Evolutionary conservation across 2,797 vertebrate genomes (phyloP), one percentile per base, ranked within the genome.

Genomic region (Merluccius polli): DNA sequence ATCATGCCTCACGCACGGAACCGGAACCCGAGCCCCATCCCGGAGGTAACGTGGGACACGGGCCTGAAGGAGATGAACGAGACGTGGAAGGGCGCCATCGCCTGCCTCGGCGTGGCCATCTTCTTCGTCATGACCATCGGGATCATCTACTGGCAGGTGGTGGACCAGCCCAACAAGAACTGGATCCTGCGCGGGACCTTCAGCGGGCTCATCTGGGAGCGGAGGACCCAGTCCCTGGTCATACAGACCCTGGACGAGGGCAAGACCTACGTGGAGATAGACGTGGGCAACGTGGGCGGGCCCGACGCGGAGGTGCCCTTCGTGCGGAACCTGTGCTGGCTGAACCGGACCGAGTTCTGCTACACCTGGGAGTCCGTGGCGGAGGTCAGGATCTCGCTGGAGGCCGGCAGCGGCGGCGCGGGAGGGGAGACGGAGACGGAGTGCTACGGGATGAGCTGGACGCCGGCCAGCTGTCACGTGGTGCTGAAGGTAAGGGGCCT

Each of bases 121-220:
- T 97, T 98, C 91, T 97, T 97, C 69, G 92, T 96, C 68, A 96
- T 98, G 96, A 97, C 96, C 78, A 97, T 97, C 73, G 96, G 96
- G 82, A 97, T 97, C 89, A 97, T 98, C 81, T 97, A 97, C 79
- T 97, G 96, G 96, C 96, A 98, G 94, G 96, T 97, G 32, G 92
- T 96, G 92, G 96, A 98, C 92, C 95, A 96, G 94, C 83, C 96
- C 2, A 95, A 94, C 80, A 96, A 96, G 85, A 95, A 96, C 93
- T 97, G 96, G 96, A 94, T 97, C 91, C 93, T 98, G 82, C 95
- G 93, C 80, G 96, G 96, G 69, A 93, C 89, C 1, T 87, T 87
- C 0, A 95, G 95, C 0, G 96, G 96, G 84, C 87, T 98, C 79
- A 94, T 96, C 81, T 98, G 96, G 96, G 96, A 98, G 88, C 93